Evolutionary conservation across 2,113 vertebrate species (phyloP).

Genomic region (Furnarius figulus): DNA sequence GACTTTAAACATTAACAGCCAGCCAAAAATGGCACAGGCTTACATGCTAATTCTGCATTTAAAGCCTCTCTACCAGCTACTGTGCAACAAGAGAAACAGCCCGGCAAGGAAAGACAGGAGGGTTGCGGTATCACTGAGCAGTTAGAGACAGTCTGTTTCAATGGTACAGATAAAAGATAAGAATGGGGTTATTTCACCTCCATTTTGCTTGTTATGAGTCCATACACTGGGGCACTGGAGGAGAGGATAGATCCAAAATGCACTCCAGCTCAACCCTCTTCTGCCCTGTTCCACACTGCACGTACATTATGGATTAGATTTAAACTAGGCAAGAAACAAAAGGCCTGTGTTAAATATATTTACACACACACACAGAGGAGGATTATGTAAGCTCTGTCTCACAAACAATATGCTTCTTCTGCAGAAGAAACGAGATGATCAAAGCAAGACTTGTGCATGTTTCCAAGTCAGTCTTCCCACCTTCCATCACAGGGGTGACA

Average conservation of each 20-base stretch:
- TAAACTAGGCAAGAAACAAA: slow-evolving; percentile 51
- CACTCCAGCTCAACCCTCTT: background rate
- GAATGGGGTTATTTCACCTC: background rate
- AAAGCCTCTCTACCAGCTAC: slow-evolving; percentile 31
- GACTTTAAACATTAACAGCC: background rate
- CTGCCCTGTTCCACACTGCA: background rate
- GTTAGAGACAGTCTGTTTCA: background rate
- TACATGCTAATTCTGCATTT: background rate
- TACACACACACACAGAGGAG: slow-evolving; percentile 42
- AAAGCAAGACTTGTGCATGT: background rate
- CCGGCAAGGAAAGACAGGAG: background rate
- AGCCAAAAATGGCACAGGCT: background rate
- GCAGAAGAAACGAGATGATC: slow-evolving; percentile 6
- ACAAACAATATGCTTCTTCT: slow-evolving; percentile 50
- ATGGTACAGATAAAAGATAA: background rate
- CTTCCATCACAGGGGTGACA: slow-evolving; percentile 33
- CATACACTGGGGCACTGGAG: background rate
- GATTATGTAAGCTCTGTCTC: slow-evolving; percentile 53
- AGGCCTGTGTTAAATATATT: slow-evolving; percentile 41
- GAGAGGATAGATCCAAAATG: background rate
- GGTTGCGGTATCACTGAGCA: background rate
- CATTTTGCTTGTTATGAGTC: background rate
- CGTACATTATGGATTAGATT: background rate
- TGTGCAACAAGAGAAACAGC: background rate
- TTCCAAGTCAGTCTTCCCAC: slow-evolving; percentile 30